A percentile compares a stretch with the other conserved stretches of the same genome.
These are phyloP conservation scores for Pectinophora gossypiella DNA, from an alignment of 1,140 invertebrate species.

Conservation along the genomic window DNA sequence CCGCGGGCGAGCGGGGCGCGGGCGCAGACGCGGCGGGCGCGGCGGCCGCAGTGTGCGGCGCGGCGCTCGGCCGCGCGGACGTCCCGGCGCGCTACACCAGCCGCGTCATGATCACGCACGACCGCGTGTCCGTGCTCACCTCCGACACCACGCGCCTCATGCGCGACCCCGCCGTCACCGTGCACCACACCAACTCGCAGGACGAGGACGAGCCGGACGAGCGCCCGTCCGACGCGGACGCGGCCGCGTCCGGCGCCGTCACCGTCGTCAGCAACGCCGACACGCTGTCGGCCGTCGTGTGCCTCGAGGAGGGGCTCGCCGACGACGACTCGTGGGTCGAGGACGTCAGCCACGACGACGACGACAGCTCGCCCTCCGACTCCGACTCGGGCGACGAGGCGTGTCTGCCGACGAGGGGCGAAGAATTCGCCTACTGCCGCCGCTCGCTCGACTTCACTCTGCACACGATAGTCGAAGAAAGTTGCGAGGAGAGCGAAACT, in stretches of 20 bases:
- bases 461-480: slow-evolving; percentile 95
- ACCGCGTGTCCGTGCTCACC: slow-evolving; percentile 83
- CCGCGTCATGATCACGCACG: slow-evolving; percentile 91
- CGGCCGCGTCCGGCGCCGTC: slow-evolving; percentile 70
- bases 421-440: slow-evolving; percentile 88
- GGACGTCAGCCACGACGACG: slow-evolving; percentile 85
- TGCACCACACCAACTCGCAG: slow-evolving; percentile 76
- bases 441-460: slow-evolving; percentile 91
- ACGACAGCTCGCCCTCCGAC: slow-evolving; percentile 76
- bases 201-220: slow-evolving; percentile 61
- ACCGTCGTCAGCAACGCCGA: slow-evolving; percentile 79
- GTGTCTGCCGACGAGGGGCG: slow-evolving; percentile 81
- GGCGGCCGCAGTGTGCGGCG: slow-evolving; percentile 69
- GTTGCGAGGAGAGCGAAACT: slow-evolving; percentile 92
- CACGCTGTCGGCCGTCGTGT: slow-evolving; percentile 82
- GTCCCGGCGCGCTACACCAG: slow-evolving; percentile 85
- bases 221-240: slow-evolving; percentile 60
- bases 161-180: slow-evolving; percentile 69
- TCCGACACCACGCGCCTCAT: slow-evolving; percentile 83
- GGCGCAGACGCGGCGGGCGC: slow-evolving; percentile 67
- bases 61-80: slow-evolving; percentile 71
- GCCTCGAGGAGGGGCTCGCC: slow-evolving; percentile 87
- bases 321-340: slow-evolving; percentile 93
- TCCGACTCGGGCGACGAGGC: slow-evolving; percentile 77
- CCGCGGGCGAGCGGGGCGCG: slow-evolving; percentile 72